These are phyloP conservation scores for Bugula neritina DNA, from an alignment of 2,888 invertebrate genomes.

Conservation along the genomic window DNA sequence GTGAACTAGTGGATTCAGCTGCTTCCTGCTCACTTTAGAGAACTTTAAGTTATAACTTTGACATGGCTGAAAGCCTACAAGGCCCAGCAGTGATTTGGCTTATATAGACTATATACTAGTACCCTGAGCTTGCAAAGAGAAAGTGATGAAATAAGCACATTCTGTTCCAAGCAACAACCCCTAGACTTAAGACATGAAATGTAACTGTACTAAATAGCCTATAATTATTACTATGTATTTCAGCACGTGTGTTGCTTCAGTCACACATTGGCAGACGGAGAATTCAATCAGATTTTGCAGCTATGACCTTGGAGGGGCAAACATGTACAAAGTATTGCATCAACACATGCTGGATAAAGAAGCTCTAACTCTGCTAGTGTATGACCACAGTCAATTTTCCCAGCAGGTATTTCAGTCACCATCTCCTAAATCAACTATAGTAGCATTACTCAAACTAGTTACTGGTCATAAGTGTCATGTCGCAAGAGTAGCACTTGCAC, in stretches of 20 bases:
- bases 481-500: no score
- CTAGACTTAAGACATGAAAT: no score
- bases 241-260: constrained; percentile 39
- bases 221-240: not conserved
- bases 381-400: constrained; percentile 39
- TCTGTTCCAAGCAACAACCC: not conserved
- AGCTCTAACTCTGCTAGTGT: constrained; percentile 42
- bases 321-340: constrained; percentile 39
- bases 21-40: no score
- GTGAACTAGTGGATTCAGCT: no score
- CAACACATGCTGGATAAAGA: constrained; percentile 41
- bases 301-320: constrained; percentile 45
- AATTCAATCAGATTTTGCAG: constrained; percentile 46
- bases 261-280: constrained; percentile 43
- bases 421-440: no score
- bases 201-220: not conserved
- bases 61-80: no score
- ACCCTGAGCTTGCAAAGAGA: not conserved
- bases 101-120: no score
- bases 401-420: not conserved
- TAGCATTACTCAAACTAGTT: no score
- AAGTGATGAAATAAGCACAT: not conserved
- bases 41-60: no score
- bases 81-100: no score
- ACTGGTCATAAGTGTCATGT: no score